Evolutionary conservation across 2,888 invertebrate genomes (phyloP).

Genomic region (Glyphotaelius pellucidus): DNA sequence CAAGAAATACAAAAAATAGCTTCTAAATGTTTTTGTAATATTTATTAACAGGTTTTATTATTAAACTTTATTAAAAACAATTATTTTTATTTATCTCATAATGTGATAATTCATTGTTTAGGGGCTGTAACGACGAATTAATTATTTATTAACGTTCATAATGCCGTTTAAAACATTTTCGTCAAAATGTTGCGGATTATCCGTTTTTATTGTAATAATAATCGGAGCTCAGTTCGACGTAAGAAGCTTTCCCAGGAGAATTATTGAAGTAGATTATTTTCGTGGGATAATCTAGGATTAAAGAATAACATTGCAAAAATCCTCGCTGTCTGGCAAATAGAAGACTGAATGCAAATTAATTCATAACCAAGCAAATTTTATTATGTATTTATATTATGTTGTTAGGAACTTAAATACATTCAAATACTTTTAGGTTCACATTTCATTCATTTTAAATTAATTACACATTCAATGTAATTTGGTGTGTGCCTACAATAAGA

Average conservation of each 20-base stretch:
- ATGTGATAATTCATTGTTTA: background rate
- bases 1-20: too few species aligned
- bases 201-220: slow-evolving; percentile 37
- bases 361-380: too few species aligned
- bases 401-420: background rate
- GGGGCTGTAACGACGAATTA: background rate
- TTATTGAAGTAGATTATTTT: slow-evolving; percentile 45
- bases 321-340: background rate
- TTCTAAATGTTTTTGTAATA: too few species aligned
- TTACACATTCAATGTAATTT: too few species aligned
- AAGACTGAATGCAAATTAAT: background rate
- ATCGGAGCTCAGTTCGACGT: slow-evolving; percentile 33
- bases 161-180: slow-evolving; percentile 2
- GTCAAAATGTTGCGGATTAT: slow-evolving; percentile 12
- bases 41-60: too few species aligned
- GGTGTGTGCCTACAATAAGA: too few species aligned
- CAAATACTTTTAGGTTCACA: background rate
- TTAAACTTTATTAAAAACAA: too few species aligned
- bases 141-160: slow-evolving; percentile 10
- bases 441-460: background rate
- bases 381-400: background rate
- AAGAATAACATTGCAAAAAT: slow-evolving; percentile 7
- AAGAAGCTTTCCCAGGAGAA: slow-evolving; percentile 37
- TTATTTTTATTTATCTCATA: background rate
- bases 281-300: slow-evolving; percentile 22